phyloP scores from a whole-genome alignment of 2,888 invertebrate species.

The Rhorus exstirpatorius region DNA sequence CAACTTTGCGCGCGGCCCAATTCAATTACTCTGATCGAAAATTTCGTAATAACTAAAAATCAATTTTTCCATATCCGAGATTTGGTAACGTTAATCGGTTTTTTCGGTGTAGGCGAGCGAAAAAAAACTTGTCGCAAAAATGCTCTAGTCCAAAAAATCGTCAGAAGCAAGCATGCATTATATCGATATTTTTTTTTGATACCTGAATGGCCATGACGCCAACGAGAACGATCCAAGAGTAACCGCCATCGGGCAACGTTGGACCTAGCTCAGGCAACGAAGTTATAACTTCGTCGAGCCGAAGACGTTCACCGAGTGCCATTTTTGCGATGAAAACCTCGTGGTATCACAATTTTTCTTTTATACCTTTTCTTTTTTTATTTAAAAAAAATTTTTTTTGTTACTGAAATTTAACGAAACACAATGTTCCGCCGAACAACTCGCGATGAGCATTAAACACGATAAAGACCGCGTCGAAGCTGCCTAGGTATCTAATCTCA shows the following conservation, averaged over 20 bases:
- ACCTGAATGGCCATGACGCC: conserved; percentile 88
- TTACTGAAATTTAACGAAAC: background rate
- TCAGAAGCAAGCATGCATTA: background rate
- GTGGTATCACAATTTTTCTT: background rate
- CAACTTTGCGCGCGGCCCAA: too few species aligned
- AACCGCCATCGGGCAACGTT: conserved; percentile 89
- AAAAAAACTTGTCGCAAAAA: background rate
- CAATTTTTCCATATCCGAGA: too few species aligned
- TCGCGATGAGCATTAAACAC: conserved; percentile 10
- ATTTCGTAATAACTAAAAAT: too few species aligned
- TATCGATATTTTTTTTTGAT: conserved; percentile 16
- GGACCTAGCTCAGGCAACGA: conserved; percentile 90
- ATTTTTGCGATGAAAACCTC: conserved; percentile 71
- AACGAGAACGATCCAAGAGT: conserved; percentile 89
- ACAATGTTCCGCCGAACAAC: conserved; percentile 40
- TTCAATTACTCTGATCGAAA: too few species aligned
- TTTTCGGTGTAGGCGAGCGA: too few species aligned
- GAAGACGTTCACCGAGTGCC: conserved; percentile 77
- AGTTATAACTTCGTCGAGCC: conserved; percentile 88
- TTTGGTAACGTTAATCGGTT: too few species aligned
- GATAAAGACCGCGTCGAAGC: conserved; percentile 31
- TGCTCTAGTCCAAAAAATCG: background rate
- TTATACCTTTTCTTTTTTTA: background rate
- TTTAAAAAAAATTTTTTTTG: background rate
- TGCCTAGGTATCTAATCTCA: conserved; percentile 78